These are phyloP conservation scores for Sinonovacula constricta DNA, from an alignment of 1,140 invertebrate genomes.

Conservation along the genomic window DNA sequence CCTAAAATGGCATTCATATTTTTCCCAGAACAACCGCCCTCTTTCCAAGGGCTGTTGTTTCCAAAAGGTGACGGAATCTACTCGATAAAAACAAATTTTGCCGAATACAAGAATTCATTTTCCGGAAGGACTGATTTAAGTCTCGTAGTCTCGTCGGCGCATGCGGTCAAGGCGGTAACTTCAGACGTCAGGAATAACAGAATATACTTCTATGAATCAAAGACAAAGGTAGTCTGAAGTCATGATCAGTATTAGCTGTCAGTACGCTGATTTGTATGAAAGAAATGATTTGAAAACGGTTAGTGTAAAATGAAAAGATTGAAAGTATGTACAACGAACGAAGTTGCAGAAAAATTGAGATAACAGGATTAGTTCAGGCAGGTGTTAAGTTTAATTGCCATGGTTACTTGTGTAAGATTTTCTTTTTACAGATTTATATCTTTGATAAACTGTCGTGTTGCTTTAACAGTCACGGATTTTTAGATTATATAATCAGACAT, in stretches of 20 bases:
- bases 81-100: slow-evolving; percentile 31
- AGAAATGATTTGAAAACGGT: neutral
- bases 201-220: slow-evolving; percentile 32
- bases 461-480: too few relatives aligned
- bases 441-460: too few relatives aligned
- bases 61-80: slow-evolving; percentile 42
- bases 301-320: neutral
- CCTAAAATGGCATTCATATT: too few relatives aligned
- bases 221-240: slow-evolving; percentile 13
- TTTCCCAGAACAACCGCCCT: neutral
- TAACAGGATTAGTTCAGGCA: neutral
- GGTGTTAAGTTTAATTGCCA: neutral
- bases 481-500: too few relatives aligned
- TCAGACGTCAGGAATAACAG: neutral
- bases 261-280: neutral
- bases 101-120: slow-evolving; percentile 8
- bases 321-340: neutral
- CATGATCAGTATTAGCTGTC: neutral
- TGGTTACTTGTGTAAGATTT: neutral
- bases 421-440: too few relatives aligned
- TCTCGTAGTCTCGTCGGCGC: neutral
- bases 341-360: neutral
- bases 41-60: slow-evolving; percentile 8
- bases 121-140: neutral
- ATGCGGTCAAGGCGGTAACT: slow-evolving; percentile 14